Conservation (phyloP, 2,888 invertebrate genomes). For the Lasioglossum calceatum region DNA sequence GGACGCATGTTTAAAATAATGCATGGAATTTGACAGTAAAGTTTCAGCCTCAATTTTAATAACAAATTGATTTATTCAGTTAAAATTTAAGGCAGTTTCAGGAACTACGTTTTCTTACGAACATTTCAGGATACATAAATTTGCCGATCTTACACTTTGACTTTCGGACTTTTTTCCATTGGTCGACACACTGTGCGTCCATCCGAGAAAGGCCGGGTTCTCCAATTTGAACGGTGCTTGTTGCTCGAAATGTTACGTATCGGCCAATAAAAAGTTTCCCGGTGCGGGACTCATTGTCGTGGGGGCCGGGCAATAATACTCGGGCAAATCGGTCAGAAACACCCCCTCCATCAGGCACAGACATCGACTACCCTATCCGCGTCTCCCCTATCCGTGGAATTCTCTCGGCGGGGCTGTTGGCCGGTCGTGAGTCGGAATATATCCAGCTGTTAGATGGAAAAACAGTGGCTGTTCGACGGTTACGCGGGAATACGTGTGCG, state of each 20-base stretch:
- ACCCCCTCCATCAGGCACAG: conserved; percentile 25
- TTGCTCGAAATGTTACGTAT: not conserved
- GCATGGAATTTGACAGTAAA: no score
- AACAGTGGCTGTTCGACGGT: conserved; percentile 25
- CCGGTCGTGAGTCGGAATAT: conserved; percentile 50
- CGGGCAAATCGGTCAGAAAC: conserved; percentile 45
- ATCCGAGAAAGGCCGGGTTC: not conserved
- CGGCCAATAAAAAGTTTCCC: not conserved
- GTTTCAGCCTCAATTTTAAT: no score
- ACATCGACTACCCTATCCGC: conserved; percentile 4
- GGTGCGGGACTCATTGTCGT: conserved; percentile 35
- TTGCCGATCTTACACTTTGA: no score
- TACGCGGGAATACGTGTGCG: conserved; percentile 5
- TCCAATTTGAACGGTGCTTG: not conserved
- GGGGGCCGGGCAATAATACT: conserved; percentile 22
- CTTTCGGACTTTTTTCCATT: no score
- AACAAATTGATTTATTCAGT: no score
- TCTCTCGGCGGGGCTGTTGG: conserved; percentile 59
- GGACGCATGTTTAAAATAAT: no score
- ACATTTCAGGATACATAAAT: no score
- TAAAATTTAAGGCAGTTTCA: no score
- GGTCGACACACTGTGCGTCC: not conserved
- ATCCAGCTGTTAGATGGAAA: conserved; percentile 50
- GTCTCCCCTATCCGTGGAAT: conserved; percentile 45
- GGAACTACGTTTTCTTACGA: no score